Conservation (phyloP, 2,113 vertebrate genomes). For the Nettapus auritus region DNA sequence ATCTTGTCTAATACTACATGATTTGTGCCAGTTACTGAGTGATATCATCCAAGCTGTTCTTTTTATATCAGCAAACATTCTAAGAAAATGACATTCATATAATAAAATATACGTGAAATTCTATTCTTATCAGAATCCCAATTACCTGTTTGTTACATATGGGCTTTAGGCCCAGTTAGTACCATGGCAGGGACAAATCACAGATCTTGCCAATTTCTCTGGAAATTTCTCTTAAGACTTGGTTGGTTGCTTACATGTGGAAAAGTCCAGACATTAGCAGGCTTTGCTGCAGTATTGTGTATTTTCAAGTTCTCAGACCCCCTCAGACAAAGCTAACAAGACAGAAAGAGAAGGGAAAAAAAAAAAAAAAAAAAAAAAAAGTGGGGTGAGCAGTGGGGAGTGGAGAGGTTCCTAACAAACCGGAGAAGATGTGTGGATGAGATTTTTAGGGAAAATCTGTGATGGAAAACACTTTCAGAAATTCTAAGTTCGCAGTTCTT, state of each 20-base stretch:
- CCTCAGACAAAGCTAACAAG: neutral
- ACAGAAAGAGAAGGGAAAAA: neutral
- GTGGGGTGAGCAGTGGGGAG: no score
- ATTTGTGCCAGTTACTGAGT: neutral
- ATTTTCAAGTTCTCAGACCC: neutral
- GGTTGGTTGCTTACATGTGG: fast-evolving
- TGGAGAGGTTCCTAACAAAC: fast-evolving
- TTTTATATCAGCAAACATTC: neutral
- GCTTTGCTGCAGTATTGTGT: neutral
- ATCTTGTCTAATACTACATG: neutral
- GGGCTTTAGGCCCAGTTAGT: neutral
- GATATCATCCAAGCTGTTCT: neutral
- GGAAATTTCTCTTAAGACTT: neutral
- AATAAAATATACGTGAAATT: neutral
- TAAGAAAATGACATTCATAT: neutral
- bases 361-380: neutral
- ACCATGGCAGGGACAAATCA: neutral
- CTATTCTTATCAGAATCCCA: neutral
- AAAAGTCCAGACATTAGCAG: neutral
- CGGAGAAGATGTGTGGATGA: neutral
- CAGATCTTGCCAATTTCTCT: neutral
- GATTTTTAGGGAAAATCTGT: neutral
- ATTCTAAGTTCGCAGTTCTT: neutral
- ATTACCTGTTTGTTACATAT: neutral
- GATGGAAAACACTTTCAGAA: neutral